phyloP scores from a whole-genome alignment of 2,113 vertebrate genomes.

The Hydrolagus affinis region DNA sequence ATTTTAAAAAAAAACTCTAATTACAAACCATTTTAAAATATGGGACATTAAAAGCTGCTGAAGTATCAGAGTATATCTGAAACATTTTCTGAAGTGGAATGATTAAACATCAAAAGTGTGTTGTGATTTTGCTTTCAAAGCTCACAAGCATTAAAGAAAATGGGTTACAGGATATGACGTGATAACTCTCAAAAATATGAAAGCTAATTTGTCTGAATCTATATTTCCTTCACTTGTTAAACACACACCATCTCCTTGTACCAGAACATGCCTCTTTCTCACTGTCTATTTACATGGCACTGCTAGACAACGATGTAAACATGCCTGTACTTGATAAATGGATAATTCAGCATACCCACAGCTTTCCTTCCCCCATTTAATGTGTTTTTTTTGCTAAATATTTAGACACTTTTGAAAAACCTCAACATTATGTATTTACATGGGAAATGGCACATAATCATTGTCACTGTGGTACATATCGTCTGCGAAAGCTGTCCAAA shows the following conservation, averaged over 20 bases:
- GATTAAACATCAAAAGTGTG: not conserved
- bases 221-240: not conserved
- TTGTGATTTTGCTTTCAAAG: not conserved
- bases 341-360: not conserved
- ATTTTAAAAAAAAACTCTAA: too few relatives aligned
- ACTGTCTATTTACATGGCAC: conserved; percentile 2
- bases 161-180: not conserved
- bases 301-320: not conserved
- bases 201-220: not conserved
- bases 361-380: not conserved
- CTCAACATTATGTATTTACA: not conserved
- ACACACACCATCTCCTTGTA: not conserved
- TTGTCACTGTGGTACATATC: not conserved
- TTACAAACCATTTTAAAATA: too few relatives aligned
- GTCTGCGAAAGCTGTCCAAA: not conserved
- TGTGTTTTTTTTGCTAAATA: conserved; percentile 9
- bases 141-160: not conserved
- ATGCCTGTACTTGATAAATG: not conserved
- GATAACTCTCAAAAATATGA: not conserved
- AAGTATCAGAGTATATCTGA: not conserved
- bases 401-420: not conserved
- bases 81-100: not conserved
- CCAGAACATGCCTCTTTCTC: not conserved
- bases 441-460: not conserved
- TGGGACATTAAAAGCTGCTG: too few relatives aligned